Evolutionary conservation across 2,113 vertebrate genomes (phyloP).

Genomic region (Ptilorrhoa leucosticta): DNA sequence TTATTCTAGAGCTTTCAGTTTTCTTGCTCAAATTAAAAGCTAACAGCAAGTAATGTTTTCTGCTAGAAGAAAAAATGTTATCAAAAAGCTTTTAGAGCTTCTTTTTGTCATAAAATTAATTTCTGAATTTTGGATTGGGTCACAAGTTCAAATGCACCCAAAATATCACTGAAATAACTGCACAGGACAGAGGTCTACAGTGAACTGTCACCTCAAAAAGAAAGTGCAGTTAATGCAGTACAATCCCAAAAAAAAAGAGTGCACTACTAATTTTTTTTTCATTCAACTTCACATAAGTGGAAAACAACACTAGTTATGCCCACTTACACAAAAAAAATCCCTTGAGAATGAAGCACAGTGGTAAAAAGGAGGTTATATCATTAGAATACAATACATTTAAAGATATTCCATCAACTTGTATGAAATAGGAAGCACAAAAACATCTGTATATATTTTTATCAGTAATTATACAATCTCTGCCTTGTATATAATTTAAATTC

Average conservation of each 20-base stretch:
- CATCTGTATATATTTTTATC: not conserved
- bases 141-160: not conserved
- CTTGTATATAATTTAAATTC: not conserved
- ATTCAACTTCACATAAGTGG: not conserved
- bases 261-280: not conserved
- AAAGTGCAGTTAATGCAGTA: not conserved
- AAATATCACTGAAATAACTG: not conserved
- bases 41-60: not conserved
- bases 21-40: not conserved
- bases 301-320: not conserved
- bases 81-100: not conserved
- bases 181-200: not conserved
- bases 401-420: not conserved
- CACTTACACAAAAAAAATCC: not conserved
- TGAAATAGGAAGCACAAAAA: not conserved
- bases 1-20: not conserved
- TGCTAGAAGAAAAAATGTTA: not conserved
- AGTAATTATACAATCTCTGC: not conserved
- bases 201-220: not conserved
- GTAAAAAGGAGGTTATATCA: not conserved
- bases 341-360: not conserved
- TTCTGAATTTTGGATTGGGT: not conserved
- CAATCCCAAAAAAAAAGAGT: not conserved
- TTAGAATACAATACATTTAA: not conserved
- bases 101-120: not conserved